Evolutionary conservation across 2,113 vertebrate genomes (phyloP).

Genomic region (Crotalus tigris): DNA sequence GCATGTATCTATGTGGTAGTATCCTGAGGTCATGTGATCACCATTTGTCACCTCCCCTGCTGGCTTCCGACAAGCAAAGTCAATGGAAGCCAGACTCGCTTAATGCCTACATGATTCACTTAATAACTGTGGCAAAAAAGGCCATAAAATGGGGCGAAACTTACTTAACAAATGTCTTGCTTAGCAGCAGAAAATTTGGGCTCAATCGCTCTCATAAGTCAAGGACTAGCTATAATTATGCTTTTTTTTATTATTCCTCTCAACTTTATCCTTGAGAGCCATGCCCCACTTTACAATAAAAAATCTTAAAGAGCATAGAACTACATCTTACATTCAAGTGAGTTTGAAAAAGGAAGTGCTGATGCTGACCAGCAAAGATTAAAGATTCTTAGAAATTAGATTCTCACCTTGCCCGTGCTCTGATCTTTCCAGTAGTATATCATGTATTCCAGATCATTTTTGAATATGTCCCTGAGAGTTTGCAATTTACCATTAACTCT

Average conservation of each 20-base stretch:
- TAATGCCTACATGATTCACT: not conserved
- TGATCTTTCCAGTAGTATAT: constrained; percentile 80
- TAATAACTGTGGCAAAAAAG: not conserved
- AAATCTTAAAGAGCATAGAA: not conserved
- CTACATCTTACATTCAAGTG: not conserved
- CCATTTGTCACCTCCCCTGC: too few relatives aligned
- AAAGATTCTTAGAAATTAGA: not conserved
- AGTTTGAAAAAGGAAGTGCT: not conserved
- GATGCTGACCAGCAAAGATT: not conserved
- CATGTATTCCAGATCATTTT: constrained; percentile 74
- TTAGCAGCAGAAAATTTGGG: not conserved
- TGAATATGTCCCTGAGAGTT: constrained; percentile 81
- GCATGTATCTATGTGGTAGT: not conserved
- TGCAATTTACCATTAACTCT: constrained; percentile 58
- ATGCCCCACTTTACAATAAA: not conserved
- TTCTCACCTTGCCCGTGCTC: constrained; percentile 85
- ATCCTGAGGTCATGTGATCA: too few relatives aligned
- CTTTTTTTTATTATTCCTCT: not conserved
- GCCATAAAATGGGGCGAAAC: not conserved
- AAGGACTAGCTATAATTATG: not conserved
- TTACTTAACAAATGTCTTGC: not conserved
- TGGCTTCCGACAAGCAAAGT: not conserved
- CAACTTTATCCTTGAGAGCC: not conserved
- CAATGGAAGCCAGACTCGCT: not conserved
- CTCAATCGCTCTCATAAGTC: not conserved